Conservation (phyloP, 2,888 invertebrate genomes). For the Zhengitettix transpicula region DNA sequence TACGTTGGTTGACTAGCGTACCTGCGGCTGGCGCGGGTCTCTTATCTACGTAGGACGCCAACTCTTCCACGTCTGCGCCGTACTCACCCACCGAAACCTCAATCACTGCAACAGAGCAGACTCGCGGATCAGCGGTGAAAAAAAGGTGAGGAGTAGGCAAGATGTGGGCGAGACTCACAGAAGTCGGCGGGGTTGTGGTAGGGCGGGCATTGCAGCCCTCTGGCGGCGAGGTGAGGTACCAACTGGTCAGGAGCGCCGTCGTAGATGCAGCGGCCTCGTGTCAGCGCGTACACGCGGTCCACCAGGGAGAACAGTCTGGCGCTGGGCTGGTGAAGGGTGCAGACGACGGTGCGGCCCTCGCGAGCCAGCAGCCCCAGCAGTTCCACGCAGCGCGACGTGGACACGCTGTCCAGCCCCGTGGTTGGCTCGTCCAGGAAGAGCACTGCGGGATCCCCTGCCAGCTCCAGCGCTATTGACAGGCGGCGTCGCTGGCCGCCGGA, state of each 20-base stretch:
- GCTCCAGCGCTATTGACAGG: background rate
- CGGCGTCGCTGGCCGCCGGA: background rate
- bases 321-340: conserved; percentile 89
- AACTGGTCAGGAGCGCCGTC: conserved; percentile 57
- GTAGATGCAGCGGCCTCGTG: conserved; percentile 70
- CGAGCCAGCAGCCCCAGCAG: conserved; percentile 60
- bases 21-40: background rate
- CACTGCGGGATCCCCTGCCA: background rate
- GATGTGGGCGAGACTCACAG: conserved; percentile 39
- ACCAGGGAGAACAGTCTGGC: conserved; percentile 87
- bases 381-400: conserved; percentile 68
- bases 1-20: too few relatives aligned
- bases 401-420: conserved; percentile 67
- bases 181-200: conserved; percentile 95
- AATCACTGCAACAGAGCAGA: conserved; percentile 50
- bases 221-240: conserved; percentile 57
- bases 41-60: conserved; percentile 36
- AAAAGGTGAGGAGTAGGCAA: too few relatives aligned
- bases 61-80: conserved; percentile 43
- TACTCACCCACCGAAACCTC: conserved; percentile 85
- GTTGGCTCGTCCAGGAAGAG: background rate
- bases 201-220: conserved; percentile 67
- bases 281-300: conserved; percentile 71
- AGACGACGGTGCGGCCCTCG: conserved; percentile 75
- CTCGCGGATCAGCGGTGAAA: background rate